These are phyloP conservation scores for Oryzias javanicus DNA, from an alignment of 2,113 vertebrate genomes.

Conservation along the genomic window DNA sequence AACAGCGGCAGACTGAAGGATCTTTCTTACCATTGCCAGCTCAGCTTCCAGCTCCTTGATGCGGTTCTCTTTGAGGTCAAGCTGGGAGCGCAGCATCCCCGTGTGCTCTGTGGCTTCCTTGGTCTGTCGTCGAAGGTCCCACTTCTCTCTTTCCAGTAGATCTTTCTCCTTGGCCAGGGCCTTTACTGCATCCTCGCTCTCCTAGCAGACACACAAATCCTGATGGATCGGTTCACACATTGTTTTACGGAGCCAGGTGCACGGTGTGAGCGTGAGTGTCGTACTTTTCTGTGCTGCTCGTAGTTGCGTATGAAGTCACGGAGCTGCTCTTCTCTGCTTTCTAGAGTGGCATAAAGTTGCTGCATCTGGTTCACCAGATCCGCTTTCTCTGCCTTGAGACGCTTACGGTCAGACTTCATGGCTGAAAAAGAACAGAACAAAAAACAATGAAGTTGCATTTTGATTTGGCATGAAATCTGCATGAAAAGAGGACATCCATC, in stretches of 20 bases:
- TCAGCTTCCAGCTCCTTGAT: constrained; percentile 99
- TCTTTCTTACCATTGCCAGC: constrained; percentile 91
- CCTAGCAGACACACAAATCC: constrained; percentile 76
- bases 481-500: too few species aligned
- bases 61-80: constrained; percentile 97
- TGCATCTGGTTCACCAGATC: constrained; percentile 99
- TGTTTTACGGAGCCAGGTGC: too few species aligned
- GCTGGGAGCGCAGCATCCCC: constrained; percentile 87
- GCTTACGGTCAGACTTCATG: constrained; percentile 96
- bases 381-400: constrained; percentile 91
- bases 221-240: constrained; percentile 46
- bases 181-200: constrained; percentile 96
- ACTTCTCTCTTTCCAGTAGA: constrained; percentile 94
- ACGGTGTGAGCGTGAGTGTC: constrained; percentile 2
- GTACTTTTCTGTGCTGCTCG: constrained; percentile 95
- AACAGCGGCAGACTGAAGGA: too few species aligned
- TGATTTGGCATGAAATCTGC: too few species aligned
- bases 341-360: constrained; percentile 95
- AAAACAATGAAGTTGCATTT: too few species aligned
- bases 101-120: constrained; percentile 97
- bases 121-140: constrained; percentile 94
- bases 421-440: constrained; percentile 68
- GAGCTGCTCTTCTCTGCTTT: constrained; percentile 96
- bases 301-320: constrained; percentile 98
- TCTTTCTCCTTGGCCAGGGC: constrained; percentile 95